Conservation (phyloP, 2,113 vertebrate species). For the Pelobates fuscus region DNA sequence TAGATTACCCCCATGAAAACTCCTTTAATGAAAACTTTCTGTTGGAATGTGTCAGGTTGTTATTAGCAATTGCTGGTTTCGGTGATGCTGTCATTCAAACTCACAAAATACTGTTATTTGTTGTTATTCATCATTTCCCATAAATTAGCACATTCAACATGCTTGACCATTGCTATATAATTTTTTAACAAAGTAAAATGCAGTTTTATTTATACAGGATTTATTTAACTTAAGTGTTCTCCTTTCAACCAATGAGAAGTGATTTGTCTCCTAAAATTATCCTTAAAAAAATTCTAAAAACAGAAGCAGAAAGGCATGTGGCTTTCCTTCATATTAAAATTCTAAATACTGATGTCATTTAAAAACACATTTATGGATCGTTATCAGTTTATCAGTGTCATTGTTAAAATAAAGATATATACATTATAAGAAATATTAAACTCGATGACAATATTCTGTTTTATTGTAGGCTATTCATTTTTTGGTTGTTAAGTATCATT, state of each 20-base stretch:
- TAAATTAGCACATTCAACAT: slow-evolving; percentile 13
- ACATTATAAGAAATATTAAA: too few relatives aligned
- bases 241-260: slow-evolving; percentile 14
- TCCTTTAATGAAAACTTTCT: neutral
- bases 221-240: too few relatives aligned
- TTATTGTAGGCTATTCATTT: too few relatives aligned
- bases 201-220: too few relatives aligned
- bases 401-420: neutral
- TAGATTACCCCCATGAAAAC: neutral
- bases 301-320: slow-evolving; percentile 33
- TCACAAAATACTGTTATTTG: slow-evolving; percentile 10
- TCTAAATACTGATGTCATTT: too few relatives aligned
- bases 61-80: slow-evolving; percentile 11
- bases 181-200: too few relatives aligned
- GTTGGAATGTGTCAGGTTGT: neutral
- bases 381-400: neutral
- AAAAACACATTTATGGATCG: slow-evolving; percentile 10
- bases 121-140: neutral
- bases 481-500: too few relatives aligned
- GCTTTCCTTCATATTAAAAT: slow-evolving; percentile 23
- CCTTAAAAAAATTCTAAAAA: too few relatives aligned
- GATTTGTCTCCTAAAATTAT: slow-evolving; percentile 18
- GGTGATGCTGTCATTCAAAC: neutral
- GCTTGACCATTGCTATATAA: too few relatives aligned
- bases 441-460: neutral